A percentile compares a stretch with the other conserved stretches of the same genome.
Evolutionary conservation across 2,888 invertebrate species (phyloP).

Genomic region (Hydrotaea cyrtoneurina): DNA sequence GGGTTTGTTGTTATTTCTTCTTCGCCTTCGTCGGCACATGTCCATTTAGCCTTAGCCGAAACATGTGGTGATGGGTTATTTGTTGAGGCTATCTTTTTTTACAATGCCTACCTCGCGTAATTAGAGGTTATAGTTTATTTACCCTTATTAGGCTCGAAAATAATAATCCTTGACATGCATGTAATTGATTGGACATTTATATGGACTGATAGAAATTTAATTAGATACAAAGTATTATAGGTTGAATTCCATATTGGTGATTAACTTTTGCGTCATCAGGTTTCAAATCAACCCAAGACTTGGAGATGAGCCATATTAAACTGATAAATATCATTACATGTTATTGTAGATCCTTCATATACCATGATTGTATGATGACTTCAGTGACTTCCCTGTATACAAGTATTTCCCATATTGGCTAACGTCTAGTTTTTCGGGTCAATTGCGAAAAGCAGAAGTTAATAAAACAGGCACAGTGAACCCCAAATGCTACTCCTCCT

Average conservation of each 20-base stretch:
- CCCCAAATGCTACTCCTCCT: too few relatives aligned
- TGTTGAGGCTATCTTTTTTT: neutral
- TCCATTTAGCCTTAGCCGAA: neutral
- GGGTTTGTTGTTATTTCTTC: neutral
- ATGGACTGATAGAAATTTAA: neutral
- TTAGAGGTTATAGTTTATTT: slow-evolving; percentile 57
- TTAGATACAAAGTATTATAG: neutral
- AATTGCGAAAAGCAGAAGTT: too few relatives aligned
- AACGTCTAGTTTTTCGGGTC: too few relatives aligned
- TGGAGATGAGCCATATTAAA: too few relatives aligned
- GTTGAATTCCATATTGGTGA: neutral
- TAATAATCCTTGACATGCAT: slow-evolving; percentile 8
- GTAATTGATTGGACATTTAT: neutral
- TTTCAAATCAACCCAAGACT: too few relatives aligned
- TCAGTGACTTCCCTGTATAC: too few relatives aligned
- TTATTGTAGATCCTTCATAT: too few relatives aligned
- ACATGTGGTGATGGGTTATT: neutral
- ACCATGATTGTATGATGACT: too few relatives aligned
- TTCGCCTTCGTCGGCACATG: neutral
- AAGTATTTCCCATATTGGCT: too few relatives aligned
- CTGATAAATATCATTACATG: too few relatives aligned
- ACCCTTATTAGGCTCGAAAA: neutral
- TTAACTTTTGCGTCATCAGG: neutral
- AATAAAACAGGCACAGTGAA: too few relatives aligned
- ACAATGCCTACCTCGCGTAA: slow-evolving; percentile 55